Conservation (phyloP, 2,797 vertebrate genomes). For the Zalophus californianus region DNA sequence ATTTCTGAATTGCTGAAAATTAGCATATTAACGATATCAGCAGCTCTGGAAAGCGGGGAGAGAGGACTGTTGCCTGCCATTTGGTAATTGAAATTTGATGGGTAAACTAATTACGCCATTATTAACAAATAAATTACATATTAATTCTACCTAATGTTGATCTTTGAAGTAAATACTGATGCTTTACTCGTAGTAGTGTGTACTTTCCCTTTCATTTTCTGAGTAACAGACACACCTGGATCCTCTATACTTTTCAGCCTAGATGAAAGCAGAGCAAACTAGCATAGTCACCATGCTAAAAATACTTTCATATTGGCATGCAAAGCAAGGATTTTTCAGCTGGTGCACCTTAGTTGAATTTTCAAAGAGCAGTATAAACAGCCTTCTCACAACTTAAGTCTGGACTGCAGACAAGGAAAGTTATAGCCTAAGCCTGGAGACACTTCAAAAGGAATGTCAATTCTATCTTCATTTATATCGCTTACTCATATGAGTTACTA, state of each 20-base stretch:
- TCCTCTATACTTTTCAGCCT: constrained; percentile 1
- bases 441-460: constrained; percentile 78
- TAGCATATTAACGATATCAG: constrained; percentile 81
- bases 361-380: constrained; percentile 74
- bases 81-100: constrained; percentile 88
- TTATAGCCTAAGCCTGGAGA: constrained; percentile 71
- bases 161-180: constrained; percentile 77
- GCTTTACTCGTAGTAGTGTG: background rate
- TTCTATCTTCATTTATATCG: constrained; percentile 79
- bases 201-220: constrained; percentile 40
- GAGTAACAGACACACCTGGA: constrained; percentile 50
- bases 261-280: constrained; percentile 34
- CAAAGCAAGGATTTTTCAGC: constrained; percentile 71
- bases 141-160: constrained; percentile 74
- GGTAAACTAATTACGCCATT: constrained; percentile 85
- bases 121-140: constrained; percentile 81
- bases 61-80: constrained; percentile 81
- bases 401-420: constrained; percentile 71
- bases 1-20: constrained; percentile 78
- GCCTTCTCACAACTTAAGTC: constrained; percentile 69
- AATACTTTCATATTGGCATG: constrained; percentile 64
- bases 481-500: constrained; percentile 79
- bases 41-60: constrained; percentile 79
- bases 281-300: constrained; percentile 48
- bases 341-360: constrained; percentile 71